These are phyloP conservation scores for Psococerastis gibbosa DNA, from an alignment of 2,888 invertebrate species.

Conservation along the genomic window DNA sequence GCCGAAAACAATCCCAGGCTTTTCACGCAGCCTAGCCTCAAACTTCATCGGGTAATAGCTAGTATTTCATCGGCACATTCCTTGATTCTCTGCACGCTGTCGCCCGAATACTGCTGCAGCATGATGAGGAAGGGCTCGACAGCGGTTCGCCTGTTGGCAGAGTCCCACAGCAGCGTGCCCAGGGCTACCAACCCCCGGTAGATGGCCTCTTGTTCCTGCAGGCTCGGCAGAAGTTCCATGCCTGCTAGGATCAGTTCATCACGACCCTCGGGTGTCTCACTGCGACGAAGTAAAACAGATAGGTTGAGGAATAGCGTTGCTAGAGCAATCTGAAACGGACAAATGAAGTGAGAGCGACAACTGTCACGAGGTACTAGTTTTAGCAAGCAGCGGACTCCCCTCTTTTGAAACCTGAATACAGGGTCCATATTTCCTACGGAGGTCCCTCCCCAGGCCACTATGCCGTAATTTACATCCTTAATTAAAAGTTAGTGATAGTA, in stretches of 20 bases:
- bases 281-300: constrained; percentile 34
- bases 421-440: too few relatives aligned
- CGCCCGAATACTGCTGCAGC: neutral
- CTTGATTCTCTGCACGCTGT: neutral
- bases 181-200: constrained; percentile 57
- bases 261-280: constrained; percentile 11
- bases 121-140: neutral
- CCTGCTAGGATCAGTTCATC: constrained; percentile 11
- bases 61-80: neutral
- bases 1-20: too few relatives aligned
- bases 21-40: too few relatives aligned
- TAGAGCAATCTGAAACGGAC: constrained; percentile 44
- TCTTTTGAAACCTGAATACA: too few relatives aligned
- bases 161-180: constrained; percentile 34
- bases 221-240: constrained; percentile 21
- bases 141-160: neutral
- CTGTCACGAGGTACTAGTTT: too few relatives aligned
- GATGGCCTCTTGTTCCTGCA: constrained; percentile 51
- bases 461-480: too few relatives aligned
- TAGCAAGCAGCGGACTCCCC: too few relatives aligned
- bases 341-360: constrained; percentile 5
- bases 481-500: too few relatives aligned
- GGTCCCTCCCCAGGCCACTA: too few relatives aligned
- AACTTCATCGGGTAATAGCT: neutral
- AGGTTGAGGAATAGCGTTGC: constrained; percentile 54